Evolutionary conservation across 1,140 invertebrate species (phyloP).

Genomic region (Oryzaephilus surinamensis): DNA sequence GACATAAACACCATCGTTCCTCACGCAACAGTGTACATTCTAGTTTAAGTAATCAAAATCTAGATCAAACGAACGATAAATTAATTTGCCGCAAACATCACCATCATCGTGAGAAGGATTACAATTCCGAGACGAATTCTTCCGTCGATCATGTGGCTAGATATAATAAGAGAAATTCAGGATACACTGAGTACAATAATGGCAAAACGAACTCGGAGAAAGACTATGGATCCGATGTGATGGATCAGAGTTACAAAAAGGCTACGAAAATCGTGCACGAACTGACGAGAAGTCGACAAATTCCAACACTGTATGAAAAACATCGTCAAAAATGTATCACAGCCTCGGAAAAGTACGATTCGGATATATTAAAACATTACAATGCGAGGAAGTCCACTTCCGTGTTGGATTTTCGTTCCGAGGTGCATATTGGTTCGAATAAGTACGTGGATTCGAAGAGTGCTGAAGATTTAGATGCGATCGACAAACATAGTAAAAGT

Average conservation of each 20-base stretch:
- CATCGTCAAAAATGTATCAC: slow-evolving; percentile 32
- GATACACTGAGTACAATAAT: slow-evolving; percentile 15
- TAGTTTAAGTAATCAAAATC: slow-evolving; percentile 26
- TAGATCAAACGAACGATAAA: slow-evolving; percentile 30
- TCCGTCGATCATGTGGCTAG: slow-evolving; percentile 31
- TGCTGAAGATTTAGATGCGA: slow-evolving; percentile 23
- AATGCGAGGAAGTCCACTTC: slow-evolving; percentile 33
- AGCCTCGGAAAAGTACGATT: slow-evolving; percentile 33
- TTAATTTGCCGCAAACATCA: slow-evolving; percentile 29
- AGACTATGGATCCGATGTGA: slow-evolving; percentile 19
- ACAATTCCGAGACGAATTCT: slow-evolving; percentile 45
- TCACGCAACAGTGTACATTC: slow-evolving; percentile 38
- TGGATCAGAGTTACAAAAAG: slow-evolving; percentile 34
- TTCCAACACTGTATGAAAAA: slow-evolving; percentile 29
- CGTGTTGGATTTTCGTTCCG: slow-evolving; percentile 32
- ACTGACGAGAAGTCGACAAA: slow-evolving; percentile 30
- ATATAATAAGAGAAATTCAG: slow-evolving; percentile 21
- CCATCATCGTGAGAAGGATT: slow-evolving; percentile 37
- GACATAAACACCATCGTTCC: slow-evolving; percentile 20
- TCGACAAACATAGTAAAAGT: slow-evolving; percentile 14
- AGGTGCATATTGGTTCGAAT: slow-evolving; percentile 31
- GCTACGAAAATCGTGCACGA: slow-evolving; percentile 35
- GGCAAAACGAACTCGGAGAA: slow-evolving; percentile 21
- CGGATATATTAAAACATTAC: slow-evolving; percentile 32
- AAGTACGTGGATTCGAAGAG: slow-evolving; percentile 25